Conservation (phyloP, 2,113 vertebrate genomes). For the Bos javanicus region DNA sequence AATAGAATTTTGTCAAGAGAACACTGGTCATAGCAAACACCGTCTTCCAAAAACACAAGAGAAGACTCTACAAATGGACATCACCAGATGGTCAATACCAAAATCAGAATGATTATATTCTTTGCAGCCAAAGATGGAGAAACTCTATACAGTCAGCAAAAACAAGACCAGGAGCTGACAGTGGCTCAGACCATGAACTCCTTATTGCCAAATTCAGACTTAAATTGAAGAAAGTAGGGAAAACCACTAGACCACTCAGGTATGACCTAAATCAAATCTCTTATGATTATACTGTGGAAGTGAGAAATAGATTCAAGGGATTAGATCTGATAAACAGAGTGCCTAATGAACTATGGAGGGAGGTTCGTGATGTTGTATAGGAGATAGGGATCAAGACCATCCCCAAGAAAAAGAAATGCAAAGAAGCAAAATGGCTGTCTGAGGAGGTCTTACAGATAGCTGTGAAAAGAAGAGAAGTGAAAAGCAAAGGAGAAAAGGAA, state of each 20-base stretch:
- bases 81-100: background rate
- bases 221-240: background rate
- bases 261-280: background rate
- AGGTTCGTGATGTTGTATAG: background rate
- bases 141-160: background rate
- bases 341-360: background rate
- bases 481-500: background rate
- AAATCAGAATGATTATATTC: background rate
- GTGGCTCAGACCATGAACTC: background rate
- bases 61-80: background rate
- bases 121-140: background rate
- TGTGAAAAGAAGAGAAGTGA: background rate
- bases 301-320: background rate
- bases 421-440: background rate
- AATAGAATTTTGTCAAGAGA: background rate
- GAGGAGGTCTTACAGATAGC: background rate
- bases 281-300: background rate
- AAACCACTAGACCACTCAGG: background rate
- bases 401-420: background rate
- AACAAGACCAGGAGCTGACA: background rate
- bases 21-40: background rate
- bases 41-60: background rate
- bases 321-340: background rate
- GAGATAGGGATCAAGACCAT: background rate
- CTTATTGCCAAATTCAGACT: background rate